phyloP scores from a whole-genome alignment of 2,888 invertebrate genomes.

The Agriopis leucophaearia region DNA sequence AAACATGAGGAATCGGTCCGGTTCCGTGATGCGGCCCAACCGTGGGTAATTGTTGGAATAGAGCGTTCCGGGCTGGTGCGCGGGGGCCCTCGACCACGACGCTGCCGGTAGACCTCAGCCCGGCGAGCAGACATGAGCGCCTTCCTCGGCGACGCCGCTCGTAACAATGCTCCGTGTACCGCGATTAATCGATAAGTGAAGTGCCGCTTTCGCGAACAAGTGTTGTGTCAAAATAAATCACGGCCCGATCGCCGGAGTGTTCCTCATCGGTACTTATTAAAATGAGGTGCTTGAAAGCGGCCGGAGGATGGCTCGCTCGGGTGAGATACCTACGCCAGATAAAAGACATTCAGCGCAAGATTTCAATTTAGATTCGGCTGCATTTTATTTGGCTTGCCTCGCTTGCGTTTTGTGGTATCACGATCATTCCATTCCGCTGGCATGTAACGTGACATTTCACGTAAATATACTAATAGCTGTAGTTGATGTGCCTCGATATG shows the following conservation, averaged over 20 bases:
- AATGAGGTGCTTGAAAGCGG: constrained; percentile 84
- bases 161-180: constrained; percentile 75
- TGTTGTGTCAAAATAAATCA: constrained; percentile 73
- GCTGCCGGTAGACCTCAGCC: constrained; percentile 73
- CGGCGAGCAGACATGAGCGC: constrained; percentile 77
- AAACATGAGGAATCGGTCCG: constrained; percentile 68
- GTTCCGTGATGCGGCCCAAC: constrained; percentile 69
- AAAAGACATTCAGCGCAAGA: constrained; percentile 73
- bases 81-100: constrained; percentile 81
- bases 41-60: constrained; percentile 84
- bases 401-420: constrained; percentile 69
- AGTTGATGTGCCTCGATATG: constrained; percentile 55
- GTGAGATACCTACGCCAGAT: constrained; percentile 79
- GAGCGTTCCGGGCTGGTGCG: constrained; percentile 81
- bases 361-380: constrained; percentile 80
- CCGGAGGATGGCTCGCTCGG: constrained; percentile 84
- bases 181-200: constrained; percentile 79
- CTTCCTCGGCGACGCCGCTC: constrained; percentile 65
- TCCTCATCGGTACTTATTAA: constrained; percentile 69
- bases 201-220: constrained; percentile 75
- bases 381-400: constrained; percentile 74
- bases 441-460: constrained; percentile 60
- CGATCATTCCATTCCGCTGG: constrained; percentile 64
- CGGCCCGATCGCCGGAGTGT: constrained; percentile 62
- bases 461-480: constrained; percentile 55